Base-by-base conservation (phyloP, 2,113 vertebrate genomes). In the Macquaria ambigua region DNA sequence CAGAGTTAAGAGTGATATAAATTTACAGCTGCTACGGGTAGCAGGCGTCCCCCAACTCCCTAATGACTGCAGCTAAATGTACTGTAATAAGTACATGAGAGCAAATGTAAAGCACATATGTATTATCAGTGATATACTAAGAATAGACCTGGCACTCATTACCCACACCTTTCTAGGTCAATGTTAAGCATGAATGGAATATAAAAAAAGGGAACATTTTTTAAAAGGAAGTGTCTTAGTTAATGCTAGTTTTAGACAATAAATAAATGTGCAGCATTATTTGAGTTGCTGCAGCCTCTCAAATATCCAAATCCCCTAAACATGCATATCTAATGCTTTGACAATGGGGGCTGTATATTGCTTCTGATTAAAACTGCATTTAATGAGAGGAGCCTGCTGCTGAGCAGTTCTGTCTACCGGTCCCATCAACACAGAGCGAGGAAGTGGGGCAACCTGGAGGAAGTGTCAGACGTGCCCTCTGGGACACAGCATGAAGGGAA, bases 31-130 rank as follows among this genome's bases (percentile, higher is more conserved):
- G 50, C 73, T 79, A 69, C 63, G 62, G 34, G 59, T 62, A 69
- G 48, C 81, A 86, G 77, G 55, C 83, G 68, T 70, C 74, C 58
- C 76, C 46, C 56, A 73, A 59, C 81, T 83, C 90, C 71, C 79
- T 69, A 80, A 89, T 73, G 88, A 83, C 72, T 87, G 61, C 59
- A 80, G 81, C 79, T 86, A 88, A 88, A 90, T 86, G 86, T 91
- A 86, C 69, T 43, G 50, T 78, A 37, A 72, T 46, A 74, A 83
- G 68, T 84, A 43, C 71, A 85, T 53, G 59, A 77, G 71, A 83
- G 64, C 0, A 3, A 56, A 77, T 39, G 72, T 56, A 77, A 82
- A 75, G 75, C 75, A 75, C 64, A 89, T 69, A 85, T 88, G 78
- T 62, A 87, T 82, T 72, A 81, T 78, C 69, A n/a, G 77, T 82